A percentile compares a stretch with the other conserved stretches of the same genome.
Conservation (phyloP, 2,113 vertebrate species). For the Megalops atlanticus region DNA sequence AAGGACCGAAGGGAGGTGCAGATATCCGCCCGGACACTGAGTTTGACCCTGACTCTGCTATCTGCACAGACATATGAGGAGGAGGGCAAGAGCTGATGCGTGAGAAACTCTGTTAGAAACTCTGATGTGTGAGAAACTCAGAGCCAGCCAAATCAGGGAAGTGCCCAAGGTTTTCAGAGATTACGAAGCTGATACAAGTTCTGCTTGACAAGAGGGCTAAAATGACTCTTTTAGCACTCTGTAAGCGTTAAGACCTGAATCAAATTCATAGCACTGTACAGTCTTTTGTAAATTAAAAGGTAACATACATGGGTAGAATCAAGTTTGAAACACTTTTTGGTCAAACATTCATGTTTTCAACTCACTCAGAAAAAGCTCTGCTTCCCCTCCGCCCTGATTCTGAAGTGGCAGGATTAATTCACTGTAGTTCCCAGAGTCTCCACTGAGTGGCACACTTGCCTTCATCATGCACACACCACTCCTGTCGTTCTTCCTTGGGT, state of each 20-base stretch:
- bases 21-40: not conserved
- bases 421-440: conserved; percentile 27
- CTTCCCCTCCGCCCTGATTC: not conserved
- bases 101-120: not conserved
- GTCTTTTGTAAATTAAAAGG: too few species aligned
- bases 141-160: not conserved
- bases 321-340: not conserved
- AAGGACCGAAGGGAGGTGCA: not conserved
- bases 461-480: not conserved
- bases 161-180: not conserved
- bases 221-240: too few species aligned
- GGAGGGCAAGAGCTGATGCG: not conserved
- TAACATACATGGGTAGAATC: not conserved
- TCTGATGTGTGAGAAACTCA: not conserved
- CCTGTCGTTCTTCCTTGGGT: not conserved
- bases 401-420: not conserved
- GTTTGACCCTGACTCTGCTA: not conserved
- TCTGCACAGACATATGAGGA: not conserved
- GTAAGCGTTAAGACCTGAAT: too few species aligned
- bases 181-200: too few species aligned
- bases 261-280: too few species aligned
- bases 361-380: not conserved
- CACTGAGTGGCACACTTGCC: conserved; percentile 51
- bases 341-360: not conserved
- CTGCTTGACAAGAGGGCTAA: too few species aligned